Evolutionary conservation across 2,113 vertebrate species (phyloP), one percentile per base, ranked within the genome.

Genomic region (Scomber scombrus): DNA sequence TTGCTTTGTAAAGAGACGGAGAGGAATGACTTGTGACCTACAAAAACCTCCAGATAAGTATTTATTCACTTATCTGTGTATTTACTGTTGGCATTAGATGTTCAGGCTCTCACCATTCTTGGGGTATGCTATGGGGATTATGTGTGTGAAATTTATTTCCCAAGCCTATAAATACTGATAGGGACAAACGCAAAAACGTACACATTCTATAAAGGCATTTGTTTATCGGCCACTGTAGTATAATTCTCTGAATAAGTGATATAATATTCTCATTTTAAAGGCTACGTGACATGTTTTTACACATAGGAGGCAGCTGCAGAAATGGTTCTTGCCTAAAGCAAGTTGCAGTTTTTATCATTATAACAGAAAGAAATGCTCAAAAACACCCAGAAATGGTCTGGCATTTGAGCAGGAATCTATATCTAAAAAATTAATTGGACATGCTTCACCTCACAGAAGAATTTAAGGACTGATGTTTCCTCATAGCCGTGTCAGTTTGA

Each of bases 11-110:
- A 91, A 86, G 90, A 88, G 88, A 87, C 85, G 92, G 88, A 87
- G 86, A 93, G 90, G 89, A 92, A 93, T 91, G 89, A 91, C 90
- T 93, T 90, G 89, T 91, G 91, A 93, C 91, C 91, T 82, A 94
- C 92, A 93, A 92, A 92, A 91, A 63, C 71, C 87, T 63, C 58
- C 73, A 73, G 91, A 93, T 94, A 90, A 92, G 89, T 93, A 92
- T 93, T 92, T 93, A 93, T 94, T 92, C 88, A 92, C 92, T 93
- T 93, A 93, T 93, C 93, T 88, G 80, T 90, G 93, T 91, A 91
- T 94, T 94, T 91, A 93, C 91, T 84, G 83, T 86, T 75, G 78
- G 86, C 77, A 86, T 91, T 88, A 89, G 84, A 60, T 83, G 88
- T 90, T 78, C 80, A 67, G 85, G 67, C 89, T 84, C 85, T 89